phyloP scores from a whole-genome alignment of 1,140 invertebrate genomes.

The Papilio polytes region DNA sequence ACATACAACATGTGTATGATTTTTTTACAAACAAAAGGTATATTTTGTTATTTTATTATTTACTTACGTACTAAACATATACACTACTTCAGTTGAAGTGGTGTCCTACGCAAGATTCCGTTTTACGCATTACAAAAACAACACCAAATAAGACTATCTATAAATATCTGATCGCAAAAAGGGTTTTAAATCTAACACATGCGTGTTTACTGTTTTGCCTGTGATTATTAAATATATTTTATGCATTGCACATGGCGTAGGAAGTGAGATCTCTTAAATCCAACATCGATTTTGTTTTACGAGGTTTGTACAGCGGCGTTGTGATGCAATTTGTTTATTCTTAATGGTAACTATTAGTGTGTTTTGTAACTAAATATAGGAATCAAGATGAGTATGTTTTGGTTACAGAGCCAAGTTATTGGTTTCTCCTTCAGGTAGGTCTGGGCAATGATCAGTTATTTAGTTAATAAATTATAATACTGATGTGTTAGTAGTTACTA shows the following conservation, averaged over 20 bases:
- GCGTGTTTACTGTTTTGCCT: constrained; percentile 17
- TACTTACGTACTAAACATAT: not conserved
- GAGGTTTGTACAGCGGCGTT: constrained; percentile 34
- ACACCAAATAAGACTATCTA: not conserved
- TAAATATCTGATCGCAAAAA: constrained; percentile 24
- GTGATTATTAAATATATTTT: constrained; percentile 38
- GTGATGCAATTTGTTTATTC: constrained; percentile 39
- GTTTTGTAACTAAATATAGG: constrained; percentile 39
- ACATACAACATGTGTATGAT: not conserved
- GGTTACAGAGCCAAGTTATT: constrained; percentile 34
- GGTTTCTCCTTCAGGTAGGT: constrained; percentile 39
- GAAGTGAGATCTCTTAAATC: constrained; percentile 17
- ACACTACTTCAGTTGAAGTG: too few species aligned
- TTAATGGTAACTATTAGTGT: constrained; percentile 29
- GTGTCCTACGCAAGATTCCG: too few species aligned
- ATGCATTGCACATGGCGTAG: constrained; percentile 35
- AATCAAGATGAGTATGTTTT: constrained; percentile 26
- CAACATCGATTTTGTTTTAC: constrained; percentile 36
- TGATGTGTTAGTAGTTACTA: not conserved
- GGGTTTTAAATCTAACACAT: constrained; percentile 17
- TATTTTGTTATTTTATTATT: not conserved
- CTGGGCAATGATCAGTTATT: constrained; percentile 4
- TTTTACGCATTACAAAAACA: not conserved
- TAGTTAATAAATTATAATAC: not conserved
- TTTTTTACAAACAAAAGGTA: not conserved